Evolutionary conservation across 2,797 vertebrate genomes (phyloP).

Genomic region (Fratercula arctica): DNA sequence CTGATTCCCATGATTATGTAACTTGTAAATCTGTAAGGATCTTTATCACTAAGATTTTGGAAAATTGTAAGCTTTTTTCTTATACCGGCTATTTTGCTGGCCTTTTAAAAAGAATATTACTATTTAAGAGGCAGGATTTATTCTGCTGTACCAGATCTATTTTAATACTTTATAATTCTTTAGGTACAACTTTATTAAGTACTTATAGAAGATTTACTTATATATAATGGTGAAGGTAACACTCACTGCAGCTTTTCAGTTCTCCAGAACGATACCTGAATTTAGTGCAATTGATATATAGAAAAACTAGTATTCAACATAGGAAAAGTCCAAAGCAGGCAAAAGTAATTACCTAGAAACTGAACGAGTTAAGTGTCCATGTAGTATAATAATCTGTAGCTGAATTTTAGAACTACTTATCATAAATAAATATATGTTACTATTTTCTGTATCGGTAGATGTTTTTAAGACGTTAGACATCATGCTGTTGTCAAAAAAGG

Average conservation of each 20-base stretch:
- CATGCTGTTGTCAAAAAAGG: neutral
- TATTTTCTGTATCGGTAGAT: neutral
- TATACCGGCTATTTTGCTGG: neutral
- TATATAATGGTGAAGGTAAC: neutral
- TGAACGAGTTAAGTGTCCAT: neutral
- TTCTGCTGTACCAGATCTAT: neutral
- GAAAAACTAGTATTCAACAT: neutral
- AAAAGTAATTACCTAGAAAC: neutral
- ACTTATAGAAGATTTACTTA: neutral
- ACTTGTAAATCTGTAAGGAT: neutral
- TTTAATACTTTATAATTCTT: neutral
- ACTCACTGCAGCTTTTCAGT: neutral
- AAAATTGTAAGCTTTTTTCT: neutral
- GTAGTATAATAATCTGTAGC: neutral
- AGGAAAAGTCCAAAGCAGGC: neutral
- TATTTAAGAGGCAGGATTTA: neutral
- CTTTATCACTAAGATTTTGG: neutral
- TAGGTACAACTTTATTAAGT: neutral
- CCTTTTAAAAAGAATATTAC: neutral
- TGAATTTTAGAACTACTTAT: neutral
- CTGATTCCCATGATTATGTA: neutral
- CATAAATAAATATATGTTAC: neutral
- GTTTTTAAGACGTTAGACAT: neutral
- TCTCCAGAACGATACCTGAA: neutral
- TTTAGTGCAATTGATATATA: neutral